Evolutionary conservation across 2,797 vertebrate species (phyloP), one percentile per base, ranked within the genome.

Genomic region (Momotus momota): DNA sequence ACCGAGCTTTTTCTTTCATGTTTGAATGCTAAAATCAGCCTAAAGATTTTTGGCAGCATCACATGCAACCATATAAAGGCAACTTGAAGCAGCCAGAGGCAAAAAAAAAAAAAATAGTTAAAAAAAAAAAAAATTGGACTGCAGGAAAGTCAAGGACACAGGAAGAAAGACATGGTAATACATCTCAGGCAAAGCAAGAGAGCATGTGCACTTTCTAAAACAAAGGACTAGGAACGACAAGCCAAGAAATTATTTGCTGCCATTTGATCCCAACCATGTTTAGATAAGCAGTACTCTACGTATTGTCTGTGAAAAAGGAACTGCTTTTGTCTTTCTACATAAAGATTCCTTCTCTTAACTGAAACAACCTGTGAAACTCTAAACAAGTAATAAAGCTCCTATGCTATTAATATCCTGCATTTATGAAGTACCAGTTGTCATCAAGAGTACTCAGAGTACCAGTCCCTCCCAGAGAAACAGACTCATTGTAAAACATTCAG

Each of bases 341-440:
- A 31, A 84, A 73, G 46, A 73, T 23, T 66, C 84, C 12, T 83
- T 83, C 33, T 64, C 43, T 77, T 49, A 71, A 58, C 31, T 90
- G 52, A 87, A 94, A 74, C 11, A 86, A 48, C 22, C 71, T 16
- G 22, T 51, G 87, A 75, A 93, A 89, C 27, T 54, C 57, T 66
- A 35, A 95, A 66, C 12, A 72, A 86, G 66, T 65, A 92, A 67
- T 60, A 73, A 77, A 82, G 55, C 14, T 66, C 48, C 82, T 62
- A 64, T 14, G 60, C 58, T 95, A 92, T 89, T 92, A 82, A 94
- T 91, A 91, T 43, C 14, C 64, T 85, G 13, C 55, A 82, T 80
- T 88, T 85, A 86, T 46, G 31, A 73, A 90, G 81, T 40, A 88
- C 62, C 88, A 88, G 81, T 89, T 95, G 88, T 80, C 74, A 90